phyloP scores from a whole-genome alignment of 2,113 vertebrate genomes.

The Cottus gobio region DNA sequence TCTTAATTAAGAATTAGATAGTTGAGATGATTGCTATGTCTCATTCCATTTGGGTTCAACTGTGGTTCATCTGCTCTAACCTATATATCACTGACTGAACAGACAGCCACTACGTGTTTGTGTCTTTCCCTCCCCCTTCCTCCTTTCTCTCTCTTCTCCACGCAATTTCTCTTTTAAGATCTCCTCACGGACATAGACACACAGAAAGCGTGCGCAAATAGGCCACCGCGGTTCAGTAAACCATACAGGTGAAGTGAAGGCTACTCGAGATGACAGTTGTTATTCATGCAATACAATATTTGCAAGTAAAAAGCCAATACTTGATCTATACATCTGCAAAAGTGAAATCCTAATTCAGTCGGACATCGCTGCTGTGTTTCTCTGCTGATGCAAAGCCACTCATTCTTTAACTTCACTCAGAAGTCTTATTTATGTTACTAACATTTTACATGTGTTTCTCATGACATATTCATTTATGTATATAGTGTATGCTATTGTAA shows the following conservation, averaged over 20 bases:
- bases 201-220: neutral
- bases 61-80: conserved; percentile 52
- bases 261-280: neutral
- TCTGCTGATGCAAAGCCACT: neutral
- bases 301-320: neutral
- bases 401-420: neutral
- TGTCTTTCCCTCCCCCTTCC: neutral
- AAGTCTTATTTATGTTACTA: neutral
- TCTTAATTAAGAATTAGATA: conserved; percentile 32
- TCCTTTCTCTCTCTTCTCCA: neutral
- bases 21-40: conserved; percentile 37
- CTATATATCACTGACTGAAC: conserved; percentile 35
- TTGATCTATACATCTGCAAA: neutral
- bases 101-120: conserved; percentile 34
- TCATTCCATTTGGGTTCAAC: conserved; percentile 58
- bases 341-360: neutral
- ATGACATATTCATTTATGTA: neutral
- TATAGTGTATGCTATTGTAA: neutral
- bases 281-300: neutral
- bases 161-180: conserved; percentile 34
- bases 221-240: too few relatives aligned
- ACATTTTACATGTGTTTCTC: neutral
- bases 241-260: neutral
- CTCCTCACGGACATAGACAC: conserved; percentile 3
- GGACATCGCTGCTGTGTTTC: too few relatives aligned